A percentile compares a stretch with the other conserved stretches of the same genome.
phyloP scores from a whole-genome alignment of 2,797 vertebrate genomes.

The Lates japonicus region DNA sequence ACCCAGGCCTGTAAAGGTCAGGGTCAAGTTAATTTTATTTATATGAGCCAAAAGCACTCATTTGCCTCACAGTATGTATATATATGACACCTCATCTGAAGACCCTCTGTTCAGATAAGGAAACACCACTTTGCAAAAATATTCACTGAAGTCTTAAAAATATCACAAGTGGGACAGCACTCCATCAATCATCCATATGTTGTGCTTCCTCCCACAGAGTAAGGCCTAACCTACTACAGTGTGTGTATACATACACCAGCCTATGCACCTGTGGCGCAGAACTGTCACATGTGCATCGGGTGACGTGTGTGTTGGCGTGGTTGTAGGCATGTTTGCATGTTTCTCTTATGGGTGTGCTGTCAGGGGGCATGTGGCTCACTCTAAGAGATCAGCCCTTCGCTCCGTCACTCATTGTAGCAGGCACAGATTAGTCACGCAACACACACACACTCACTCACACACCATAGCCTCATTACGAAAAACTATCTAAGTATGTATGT shows the following conservation, averaged over 20 bases:
- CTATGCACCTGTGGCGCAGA: constrained; percentile 54
- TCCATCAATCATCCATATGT: neutral
- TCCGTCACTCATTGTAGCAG: constrained; percentile 71
- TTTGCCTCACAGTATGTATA: no score
- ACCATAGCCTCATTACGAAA: constrained; percentile 50
- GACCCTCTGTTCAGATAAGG: no score
- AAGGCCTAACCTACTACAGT: neutral
- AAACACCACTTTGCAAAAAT: neutral
- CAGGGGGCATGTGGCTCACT: constrained; percentile 75
- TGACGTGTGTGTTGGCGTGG: constrained; percentile 70
- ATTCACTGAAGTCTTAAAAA: constrained; percentile 6
- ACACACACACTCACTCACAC: constrained; percentile 41
- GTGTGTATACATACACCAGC: constrained; percentile 53
- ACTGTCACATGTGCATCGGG: constrained; percentile 62
- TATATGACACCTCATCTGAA: no score
- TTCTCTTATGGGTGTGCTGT: constrained; percentile 72
- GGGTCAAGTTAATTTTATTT: no score
- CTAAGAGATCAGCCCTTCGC: constrained; percentile 74
- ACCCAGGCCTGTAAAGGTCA: no score
- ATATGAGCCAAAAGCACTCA: no score
- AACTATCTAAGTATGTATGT: constrained; percentile 53
- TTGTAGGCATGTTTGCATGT: constrained; percentile 76
- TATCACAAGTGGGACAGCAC: constrained; percentile 14
- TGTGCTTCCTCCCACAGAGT: neutral
- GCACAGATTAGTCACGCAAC: constrained; percentile 77